Evolutionary conservation across 2,113 vertebrate species (phyloP).

Genomic region (Strix uralensis): DNA sequence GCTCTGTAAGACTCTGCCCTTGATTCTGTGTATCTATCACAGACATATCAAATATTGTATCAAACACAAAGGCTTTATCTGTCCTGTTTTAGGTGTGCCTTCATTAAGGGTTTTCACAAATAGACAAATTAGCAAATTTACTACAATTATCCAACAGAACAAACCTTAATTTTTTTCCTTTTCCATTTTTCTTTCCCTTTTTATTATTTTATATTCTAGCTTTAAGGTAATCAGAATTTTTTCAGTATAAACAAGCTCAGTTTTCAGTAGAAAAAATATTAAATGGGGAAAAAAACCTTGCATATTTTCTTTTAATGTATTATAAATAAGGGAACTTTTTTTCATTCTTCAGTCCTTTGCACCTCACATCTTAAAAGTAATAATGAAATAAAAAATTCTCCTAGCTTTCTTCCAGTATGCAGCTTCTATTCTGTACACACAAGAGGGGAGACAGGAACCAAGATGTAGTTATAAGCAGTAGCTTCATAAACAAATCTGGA

Average conservation of each 20-base stretch:
- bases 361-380: background rate
- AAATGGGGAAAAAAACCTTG: background rate
- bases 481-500: background rate
- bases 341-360: background rate
- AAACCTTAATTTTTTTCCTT: background rate
- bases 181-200: background rate
- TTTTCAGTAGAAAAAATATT: background rate
- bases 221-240: background rate
- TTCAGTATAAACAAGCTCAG: background rate
- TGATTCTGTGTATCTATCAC: background rate
- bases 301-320: background rate
- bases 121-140: background rate
- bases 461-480: background rate
- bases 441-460: background rate
- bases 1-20: background rate
- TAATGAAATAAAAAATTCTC: background rate
- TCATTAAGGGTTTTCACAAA: background rate
- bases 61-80: background rate
- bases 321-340: background rate
- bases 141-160: background rate
- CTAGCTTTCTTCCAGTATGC: background rate
- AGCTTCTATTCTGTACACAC: background rate
- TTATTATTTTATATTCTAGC: background rate
- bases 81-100: background rate
- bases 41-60: background rate